Base-by-base conservation (phyloP, 2,888 invertebrate species). In the Thecophora atra region DNA sequence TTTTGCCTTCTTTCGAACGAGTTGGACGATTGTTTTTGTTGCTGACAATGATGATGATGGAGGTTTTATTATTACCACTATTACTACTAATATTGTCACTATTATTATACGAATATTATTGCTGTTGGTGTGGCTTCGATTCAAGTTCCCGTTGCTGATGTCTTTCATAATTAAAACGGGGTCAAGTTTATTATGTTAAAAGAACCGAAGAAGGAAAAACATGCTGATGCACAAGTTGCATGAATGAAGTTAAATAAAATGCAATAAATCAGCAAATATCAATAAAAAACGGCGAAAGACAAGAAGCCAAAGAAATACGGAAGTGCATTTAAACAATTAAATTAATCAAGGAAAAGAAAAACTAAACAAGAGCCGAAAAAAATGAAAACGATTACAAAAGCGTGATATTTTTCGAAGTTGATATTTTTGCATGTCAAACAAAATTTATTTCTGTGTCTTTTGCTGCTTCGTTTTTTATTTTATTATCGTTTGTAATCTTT, bases 191-290 rank as follows among this genome's bases (percentile, higher is more conserved):
- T 54, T 67, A n/a, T 47, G 47, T 47, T 37, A 47, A 47, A n/a
- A 15, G 47, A 47, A 47, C 4, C 6, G n/a, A 47, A 47, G n/a
- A 8, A 47, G n/a, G 17, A 47, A 47, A 47, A 47, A 47, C 47
- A n/a, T 47, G 47, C 15, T n/a, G 47, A n/a, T 47, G 15, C 47
- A 8, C 6, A 47, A 17, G 11, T 1, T 47, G 11, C 2, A n/a
- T 47, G 15, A 47, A 47, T 47, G 17, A 47, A 37, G 17, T 47
- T 6, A 47, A n/a, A n/a, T 54, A 30, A n/a, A 52, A 54, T 30
- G 54, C 26, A 67, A 58, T 28, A 56, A 63, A 70, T 52, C 62
- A 70, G 62, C 70, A 62, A 63, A 63, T 62, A 70, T 62, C 70
- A 70, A 70, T 52, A 70, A 52, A 51, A 70, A 70, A 63, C 47